Evolutionary conservation across 2,797 vertebrate genomes (phyloP), one percentile per base, ranked within the genome.

Genomic region (Prionace glauca): DNA sequence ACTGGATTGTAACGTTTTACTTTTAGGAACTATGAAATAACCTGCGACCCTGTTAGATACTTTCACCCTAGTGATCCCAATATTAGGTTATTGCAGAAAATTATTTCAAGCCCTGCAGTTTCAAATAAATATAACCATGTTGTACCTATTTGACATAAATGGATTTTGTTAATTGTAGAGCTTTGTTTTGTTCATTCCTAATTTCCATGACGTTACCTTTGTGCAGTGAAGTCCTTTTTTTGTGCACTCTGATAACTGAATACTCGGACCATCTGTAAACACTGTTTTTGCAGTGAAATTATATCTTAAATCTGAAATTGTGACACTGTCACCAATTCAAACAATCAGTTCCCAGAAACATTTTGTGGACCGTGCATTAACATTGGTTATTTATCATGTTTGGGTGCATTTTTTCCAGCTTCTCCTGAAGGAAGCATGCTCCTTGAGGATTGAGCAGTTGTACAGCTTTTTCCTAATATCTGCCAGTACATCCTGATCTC

Each of bases 71-170:
- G 14, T 74, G 41, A 45, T 50, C 69, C 71, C 16, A 12, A 56
- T 56, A 50, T 56, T 56, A 1, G 93, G 26, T 95, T 92, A 26
- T 95, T 77, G 16, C 14, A 74, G 45, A 29, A 95, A n/a, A 50
- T 29, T 77, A 77, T 74, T 95, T 95, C 29, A 95, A 95, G 71
- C 71, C 93, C 93, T 77, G 67, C 24, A 60, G 50, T 26, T 74
- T 74, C 14, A 74, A 50, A 72, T 94, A 93, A 41, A 71, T 26
- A 93, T 71, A 96, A 96, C 97, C 96, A 29, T 96, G 96, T 97
- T 97, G 97, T 97, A 97, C 96, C 96, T 96, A 95, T 97, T 96
- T 97, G 97, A 97, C 97, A 96, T 96, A 96, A 97, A 97, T 96
- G 96, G 97, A 96, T 97, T 97, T 97, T 97, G 97, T 96, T 98